Evolutionary conservation across 2,888 invertebrate genomes (phyloP), one percentile per base, ranked within the genome.

Genomic region (Camponotus fellah): DNA sequence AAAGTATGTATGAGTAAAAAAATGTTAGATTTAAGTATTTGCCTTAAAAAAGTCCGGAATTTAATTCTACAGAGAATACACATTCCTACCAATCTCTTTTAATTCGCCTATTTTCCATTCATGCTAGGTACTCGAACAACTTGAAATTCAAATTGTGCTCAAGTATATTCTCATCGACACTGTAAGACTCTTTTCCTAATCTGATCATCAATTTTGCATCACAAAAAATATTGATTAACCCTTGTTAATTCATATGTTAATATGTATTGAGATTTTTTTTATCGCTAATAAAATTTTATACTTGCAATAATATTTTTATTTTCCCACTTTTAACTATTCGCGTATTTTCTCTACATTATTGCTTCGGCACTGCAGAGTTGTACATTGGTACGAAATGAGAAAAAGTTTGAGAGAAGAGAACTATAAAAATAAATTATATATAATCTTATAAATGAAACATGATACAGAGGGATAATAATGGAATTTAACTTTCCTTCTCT

Each of bases 61-160:
- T 69, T 80, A 46, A 80, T 80, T 80, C 37, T 26, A 5, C 71
- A 9, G 72, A 37, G 34, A 62, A 80, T 80, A 60, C 46, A 60
- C 60, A 60, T 80, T 60, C n/a, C 46, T 60, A 34, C 79, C 60
- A 21, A 79, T 79, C 72, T 71, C 71, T 71, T 80, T 80, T 80
- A 80, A 80, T 80, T 80, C 72, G n/a, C 79, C 79, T 71, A 71
- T 80, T 80, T 80, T 80, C 79, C 32, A 80, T 80, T 80, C 79
- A 80, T 80, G 34, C 60, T 60, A 37, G 72, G 60, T 71, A 71
- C 34, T 60, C 72, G 79, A 80, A 46, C 72, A 37, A 71, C 60
- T 79, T 80, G 79, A 80, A 80, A 80, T 80, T 80, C 79, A 80
- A 71, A 80, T 71, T 60, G 72, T 60, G 72, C 46, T 60, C 46